Evolutionary conservation across 2,113 vertebrate genomes (phyloP).

Genomic region (Syrrhaptes paradoxus): DNA sequence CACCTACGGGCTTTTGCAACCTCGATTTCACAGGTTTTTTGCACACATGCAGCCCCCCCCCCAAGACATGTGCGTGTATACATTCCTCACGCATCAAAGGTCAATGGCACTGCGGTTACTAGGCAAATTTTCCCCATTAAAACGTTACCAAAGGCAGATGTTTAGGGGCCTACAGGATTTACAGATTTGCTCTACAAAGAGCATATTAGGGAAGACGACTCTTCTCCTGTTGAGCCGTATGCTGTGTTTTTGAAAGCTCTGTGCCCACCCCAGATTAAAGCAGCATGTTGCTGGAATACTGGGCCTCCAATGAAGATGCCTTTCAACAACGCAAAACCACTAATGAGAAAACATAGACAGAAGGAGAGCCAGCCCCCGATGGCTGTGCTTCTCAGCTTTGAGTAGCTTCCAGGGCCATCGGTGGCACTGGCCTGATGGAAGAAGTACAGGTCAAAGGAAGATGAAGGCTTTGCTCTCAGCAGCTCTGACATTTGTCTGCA

Average conservation of each 20-base stretch:
- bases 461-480: neutral
- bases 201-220: slow-evolving; percentile 33
- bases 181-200: slow-evolving; percentile 67
- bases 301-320: slow-evolving; percentile 71
- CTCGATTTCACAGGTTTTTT: neutral
- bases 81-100: slow-evolving; percentile 59
- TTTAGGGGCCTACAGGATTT: slow-evolving; percentile 64
- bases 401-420: neutral
- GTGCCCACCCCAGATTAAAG: slow-evolving; percentile 72
- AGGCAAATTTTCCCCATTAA: slow-evolving; percentile 68
- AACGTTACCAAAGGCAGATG: slow-evolving; percentile 68
- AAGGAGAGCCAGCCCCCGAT: slow-evolving; percentile 3
- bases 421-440: neutral
- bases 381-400: slow-evolving; percentile 45
- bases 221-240: slow-evolving; percentile 34
- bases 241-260: slow-evolving; percentile 62
- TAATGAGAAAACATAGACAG: slow-evolving; percentile 72
- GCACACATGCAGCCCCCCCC: fast-evolving
- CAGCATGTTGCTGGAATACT: slow-evolving; percentile 64
- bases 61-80: neutral
- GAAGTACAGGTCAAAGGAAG: neutral
- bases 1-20: neutral
- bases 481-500: neutral
- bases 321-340: slow-evolving; percentile 75
- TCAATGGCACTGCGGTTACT: slow-evolving; percentile 51